Base-by-base conservation (phyloP, 2,797 vertebrate genomes). In the Rachycentron canadum region DNA sequence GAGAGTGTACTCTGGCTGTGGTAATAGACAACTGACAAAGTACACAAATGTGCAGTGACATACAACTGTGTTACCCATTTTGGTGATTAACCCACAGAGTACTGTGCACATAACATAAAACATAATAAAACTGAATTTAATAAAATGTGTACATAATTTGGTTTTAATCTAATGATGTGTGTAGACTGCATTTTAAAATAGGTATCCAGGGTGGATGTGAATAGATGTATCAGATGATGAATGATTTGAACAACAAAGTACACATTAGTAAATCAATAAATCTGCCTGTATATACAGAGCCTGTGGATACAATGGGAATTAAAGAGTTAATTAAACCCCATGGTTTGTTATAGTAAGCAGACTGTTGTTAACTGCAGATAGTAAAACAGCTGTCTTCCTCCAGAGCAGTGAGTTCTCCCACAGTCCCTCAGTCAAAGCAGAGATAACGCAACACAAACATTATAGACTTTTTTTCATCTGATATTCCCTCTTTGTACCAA, bases 1-100 rank as follows among this genome's bases (percentile, higher is more conserved):
- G 11, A 45, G 13, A 13, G 26, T 55, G 36, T 49, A 55, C 66
- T 70, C 86, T 83, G 88, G 82, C 84, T 89, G 85, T 78, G 75
- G 86, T 57, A 68, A 64, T 23, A 68, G 13, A 71, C 41, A 52
- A 55, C 40, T 32, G 36, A 64, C 56, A 56, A 19, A 67, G 49
- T 34, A 32, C 56, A 64, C 11, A 30, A 50, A 63, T 68, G 57
- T 78, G 78, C 57, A 73, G 71, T 73, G 69, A 69, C 66, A 81
- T 66, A 78, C 69, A 84, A 68, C 63, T 53, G 12, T 61, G 40
- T 36, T 34, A 11, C 19, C 32, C 13, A 6, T 41, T 68, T 75
- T 25, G 58, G 25, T 11, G 62, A 47, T 32, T 25, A 59, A 38
- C 21, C 26, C 30, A 73, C 41, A 59, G 26, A 61, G 12, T n/a